Conservation (phyloP, 2,113 vertebrate species). For the Nothobranchius furzeri region DNA sequence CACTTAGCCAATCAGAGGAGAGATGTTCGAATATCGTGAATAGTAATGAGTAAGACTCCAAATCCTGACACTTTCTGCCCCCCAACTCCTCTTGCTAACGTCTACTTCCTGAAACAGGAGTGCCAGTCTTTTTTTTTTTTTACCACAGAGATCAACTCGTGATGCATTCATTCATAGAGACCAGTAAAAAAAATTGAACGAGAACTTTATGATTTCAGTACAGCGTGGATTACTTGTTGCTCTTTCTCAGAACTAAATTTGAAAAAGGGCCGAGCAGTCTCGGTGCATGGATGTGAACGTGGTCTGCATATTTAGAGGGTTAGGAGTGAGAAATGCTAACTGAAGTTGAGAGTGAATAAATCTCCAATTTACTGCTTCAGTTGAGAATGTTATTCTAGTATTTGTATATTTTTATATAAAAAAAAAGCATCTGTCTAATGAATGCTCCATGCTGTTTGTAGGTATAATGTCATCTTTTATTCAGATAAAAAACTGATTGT, state of each 20-base stretch:
- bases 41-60: too few species aligned
- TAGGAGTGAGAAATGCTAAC: constrained; percentile 18
- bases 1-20: too few species aligned
- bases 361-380: constrained; percentile 11
- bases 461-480: constrained; percentile 12
- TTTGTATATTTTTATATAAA: constrained; percentile 10
- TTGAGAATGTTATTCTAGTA: constrained; percentile 1
- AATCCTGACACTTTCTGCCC: too few species aligned
- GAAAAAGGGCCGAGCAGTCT: constrained; percentile 10
- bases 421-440: constrained; percentile 24
- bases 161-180: too few species aligned
- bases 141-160: too few species aligned
- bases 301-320: constrained; percentile 24
- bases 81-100: too few species aligned
- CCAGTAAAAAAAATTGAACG: too few species aligned
- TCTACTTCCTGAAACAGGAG: too few species aligned
- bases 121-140: too few species aligned
- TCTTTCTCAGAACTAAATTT: constrained; percentile 23
- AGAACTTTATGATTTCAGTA: constrained; percentile 2
- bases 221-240: constrained; percentile 11
- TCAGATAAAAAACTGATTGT: constrained; percentile 20
- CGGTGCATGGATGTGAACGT: constrained; percentile 18
- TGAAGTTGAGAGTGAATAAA: constrained; percentile 24
- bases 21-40: too few species aligned
- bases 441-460: neutral